These are phyloP conservation scores for Eilema griseolum DNA, from an alignment of 2,888 invertebrate genomes.

Conservation along the genomic window DNA sequence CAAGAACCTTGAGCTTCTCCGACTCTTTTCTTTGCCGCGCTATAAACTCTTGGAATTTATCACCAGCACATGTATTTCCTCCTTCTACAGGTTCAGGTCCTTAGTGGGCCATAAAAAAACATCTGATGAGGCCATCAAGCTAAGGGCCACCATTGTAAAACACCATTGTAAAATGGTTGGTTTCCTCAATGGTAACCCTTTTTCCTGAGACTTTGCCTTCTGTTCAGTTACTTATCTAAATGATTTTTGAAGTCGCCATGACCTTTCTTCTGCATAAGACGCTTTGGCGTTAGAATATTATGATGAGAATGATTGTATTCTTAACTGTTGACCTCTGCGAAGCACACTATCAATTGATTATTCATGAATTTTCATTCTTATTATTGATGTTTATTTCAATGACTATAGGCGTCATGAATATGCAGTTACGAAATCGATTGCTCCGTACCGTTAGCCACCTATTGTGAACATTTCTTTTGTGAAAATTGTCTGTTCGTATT, in stretches of 20 bases:
- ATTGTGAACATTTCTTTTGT: slow-evolving; percentile 2
- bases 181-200: too few relatives aligned
- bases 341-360: background rate
- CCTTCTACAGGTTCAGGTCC: too few relatives aligned
- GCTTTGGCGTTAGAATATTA: background rate
- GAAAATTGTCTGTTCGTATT: background rate
- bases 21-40: too few relatives aligned
- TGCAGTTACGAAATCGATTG: background rate
- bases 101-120: too few relatives aligned
- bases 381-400: slow-evolving; percentile 1
- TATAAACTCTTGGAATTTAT: too few relatives aligned
- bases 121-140: too few relatives aligned
- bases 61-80: too few relatives aligned
- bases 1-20: too few relatives aligned
- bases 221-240: too few relatives aligned
- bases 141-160: too few relatives aligned
- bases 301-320: background rate
- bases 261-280: background rate
- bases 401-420: background rate
- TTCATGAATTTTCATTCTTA: background rate
- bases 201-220: too few relatives aligned
- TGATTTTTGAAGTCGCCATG: background rate
- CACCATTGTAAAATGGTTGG: too few relatives aligned
- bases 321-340: background rate
- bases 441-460: background rate